Conservation (phyloP, 1,140 invertebrate genomes). For the Helicoverpa armigera region DNA sequence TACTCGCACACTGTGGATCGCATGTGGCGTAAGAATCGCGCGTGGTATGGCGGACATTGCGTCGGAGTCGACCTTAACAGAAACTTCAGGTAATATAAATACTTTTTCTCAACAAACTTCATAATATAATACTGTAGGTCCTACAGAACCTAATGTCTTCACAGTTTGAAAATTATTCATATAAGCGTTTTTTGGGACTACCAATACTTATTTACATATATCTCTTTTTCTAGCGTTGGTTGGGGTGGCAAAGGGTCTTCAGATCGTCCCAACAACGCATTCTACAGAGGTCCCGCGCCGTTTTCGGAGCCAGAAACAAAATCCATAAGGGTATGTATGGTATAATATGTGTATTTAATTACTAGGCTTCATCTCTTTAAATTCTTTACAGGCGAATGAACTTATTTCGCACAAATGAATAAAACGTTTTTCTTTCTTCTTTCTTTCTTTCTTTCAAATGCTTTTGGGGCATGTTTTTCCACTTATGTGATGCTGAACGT, state of each 20-base stretch:
- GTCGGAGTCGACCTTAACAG: conserved; percentile 90
- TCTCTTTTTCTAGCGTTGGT: conserved; percentile 55
- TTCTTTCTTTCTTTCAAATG: too few species aligned
- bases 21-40: conserved; percentile 92
- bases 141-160: too few species aligned
- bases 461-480: too few species aligned
- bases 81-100: conserved; percentile 86
- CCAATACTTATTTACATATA: neutral
- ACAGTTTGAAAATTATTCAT: neutral
- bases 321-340: conserved; percentile 87
- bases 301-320: conserved; percentile 94
- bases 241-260: conserved; percentile 63
- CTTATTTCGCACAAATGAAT: neutral
- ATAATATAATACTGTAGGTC: too few species aligned
- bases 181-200: neutral
- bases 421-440: too few species aligned
- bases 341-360: neutral
- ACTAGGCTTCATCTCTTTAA: neutral
- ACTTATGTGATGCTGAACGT: too few species aligned
- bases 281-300: conserved; percentile 90
- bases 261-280: conserved; percentile 81
- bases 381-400: neutral
- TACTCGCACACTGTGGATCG: conserved; percentile 88
- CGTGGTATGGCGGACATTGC: conserved; percentile 75
- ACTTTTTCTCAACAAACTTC: too few species aligned